phyloP scores from a whole-genome alignment of 2,797 vertebrate genomes.

The Nannoperca australis region DNA sequence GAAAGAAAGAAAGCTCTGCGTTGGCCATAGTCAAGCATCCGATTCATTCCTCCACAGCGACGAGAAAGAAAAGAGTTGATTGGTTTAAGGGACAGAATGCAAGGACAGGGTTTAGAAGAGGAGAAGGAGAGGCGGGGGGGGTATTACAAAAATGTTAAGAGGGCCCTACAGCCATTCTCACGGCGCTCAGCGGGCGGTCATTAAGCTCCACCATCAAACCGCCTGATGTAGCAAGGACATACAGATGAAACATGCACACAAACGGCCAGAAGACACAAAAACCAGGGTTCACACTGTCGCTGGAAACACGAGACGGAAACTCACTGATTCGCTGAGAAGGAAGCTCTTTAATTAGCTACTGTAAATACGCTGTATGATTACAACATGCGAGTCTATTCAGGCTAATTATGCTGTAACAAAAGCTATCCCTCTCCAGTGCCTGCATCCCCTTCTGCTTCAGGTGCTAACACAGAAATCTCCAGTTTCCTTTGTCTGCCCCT shows the following conservation, averaged over 20 bases:
- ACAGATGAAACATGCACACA: constrained; percentile 55
- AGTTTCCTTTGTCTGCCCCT: constrained; percentile 70
- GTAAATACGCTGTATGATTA: constrained; percentile 58
- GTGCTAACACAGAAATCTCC: constrained; percentile 75
- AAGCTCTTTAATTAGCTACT: constrained; percentile 56
- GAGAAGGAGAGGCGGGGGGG: constrained; percentile 46
- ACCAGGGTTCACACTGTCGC: constrained; percentile 25
- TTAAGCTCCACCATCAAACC: constrained; percentile 79
- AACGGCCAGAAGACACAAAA: constrained; percentile 18
- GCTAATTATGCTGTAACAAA: constrained; percentile 69
- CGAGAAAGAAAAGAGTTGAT: constrained; percentile 60
- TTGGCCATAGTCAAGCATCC: constrained; percentile 55
- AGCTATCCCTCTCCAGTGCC: constrained; percentile 37
- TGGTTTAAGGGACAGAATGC: constrained; percentile 66
- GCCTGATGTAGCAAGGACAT: constrained; percentile 79
- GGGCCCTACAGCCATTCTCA: constrained; percentile 82
- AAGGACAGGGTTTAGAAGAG: constrained; percentile 64
- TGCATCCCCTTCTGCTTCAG: constrained; percentile 56
- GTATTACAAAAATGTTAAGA: constrained; percentile 84
- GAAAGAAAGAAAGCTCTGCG: constrained; percentile 38
- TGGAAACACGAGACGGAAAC: constrained; percentile 34
- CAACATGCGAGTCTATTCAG: constrained; percentile 32
- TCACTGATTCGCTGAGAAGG: constrained; percentile 12
- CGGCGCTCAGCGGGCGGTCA: constrained; percentile 79
- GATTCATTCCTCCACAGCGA: constrained; percentile 71